Evolutionary conservation across 2,888 invertebrate species (phyloP), one percentile per base, ranked within the genome.

Genomic region (Pterostichus madidus): DNA sequence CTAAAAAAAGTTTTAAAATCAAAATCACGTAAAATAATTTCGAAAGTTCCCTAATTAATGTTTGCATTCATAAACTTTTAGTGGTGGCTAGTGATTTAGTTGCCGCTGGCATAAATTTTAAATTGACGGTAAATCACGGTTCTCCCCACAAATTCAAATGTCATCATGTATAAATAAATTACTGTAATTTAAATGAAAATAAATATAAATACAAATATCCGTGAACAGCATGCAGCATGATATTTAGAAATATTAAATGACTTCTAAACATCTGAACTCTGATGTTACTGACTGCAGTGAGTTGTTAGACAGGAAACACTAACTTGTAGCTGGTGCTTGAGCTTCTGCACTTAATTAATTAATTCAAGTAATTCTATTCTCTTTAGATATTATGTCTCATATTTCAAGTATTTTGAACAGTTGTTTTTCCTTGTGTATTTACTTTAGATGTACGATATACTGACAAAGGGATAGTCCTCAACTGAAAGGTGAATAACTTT

Each of bases 121-220:
- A 31, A 35, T 64, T 64, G 35, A 64, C 64, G 35, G 32, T 64
- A 64, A 64, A 64, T 64, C 64, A 64, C 24, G 32, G 64, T 35
- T 64, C 64, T 11, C 64, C 64, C 64, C 64, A 59, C 31, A 59
- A 59, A 31, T 59, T 59, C 11, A 64, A 35, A 24, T 64, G 64
- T 64, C 64, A 64, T 31, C 64, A 64, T 35, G 35, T 64, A 31
- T 64, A 64, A 64, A 64, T 64, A 64, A 64, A 64, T 64, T 64
- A 64, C 35, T 31, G 64, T 64, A n/a, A 64, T 64, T 64, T 64
- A 64, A 64, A 64, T 64, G 64, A 64, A 64, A 64, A 64, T 64
- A 64, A 64, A 64, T 64, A 64, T 31, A 64, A 35, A 64, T 64
- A 64, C 35, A 64, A 35, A 64, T 64, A 64, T 64, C 64, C 64